Base-by-base conservation (phyloP, 37 sponge, comb jelly and placozoan species). In the Ephydatia muelleri region DNA sequence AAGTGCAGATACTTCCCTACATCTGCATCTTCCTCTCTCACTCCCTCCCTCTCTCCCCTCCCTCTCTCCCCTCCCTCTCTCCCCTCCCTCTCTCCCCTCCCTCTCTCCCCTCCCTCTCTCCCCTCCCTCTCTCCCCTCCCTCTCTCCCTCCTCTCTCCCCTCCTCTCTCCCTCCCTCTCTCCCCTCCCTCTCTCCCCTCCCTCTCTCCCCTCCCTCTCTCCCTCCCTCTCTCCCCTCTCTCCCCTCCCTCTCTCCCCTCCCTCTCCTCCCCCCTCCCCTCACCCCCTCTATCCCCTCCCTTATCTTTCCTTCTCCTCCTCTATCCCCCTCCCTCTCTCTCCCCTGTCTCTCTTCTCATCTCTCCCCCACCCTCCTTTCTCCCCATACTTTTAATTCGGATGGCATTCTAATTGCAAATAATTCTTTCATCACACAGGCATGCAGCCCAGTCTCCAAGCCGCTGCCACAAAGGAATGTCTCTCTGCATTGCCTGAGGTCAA, bases 401-500 rank as follows among this genome's bases (percentile, higher is more conserved):
- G n/a, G n/a, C n/a, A n/a, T n/a, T n/a, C n/a, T n/a, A n/a, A n/a
- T n/a, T n/a, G n/a, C n/a, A n/a, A n/a, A n/a, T n/a, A 49, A 3
- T 78, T 33, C 22, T 37, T 67, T 48, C 5, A 3, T 0, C 27
- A 9, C 34, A 30, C 27, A 31, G 27, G 21, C 47, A 47, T 31
- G 47, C 16, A 4, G 4, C 25, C 26, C 25, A 78, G 28, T 1
- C 43, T 26, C n/a, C 31, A 48, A 28, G n/a, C 30, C 25, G 23
- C 26, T 8, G 8, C 30, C 8, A 35, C 49, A n/a, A 57, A 89
- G 32, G 84, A 86, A 43, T 48, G 76, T 31, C 87, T 93, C 0
- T 30, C 40, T 38, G 21, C 66, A 25, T 57, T 93, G 80, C 90
- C 93, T 0, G 43, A 29, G 23, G 86, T 69, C 0, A 93, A 93